Base-by-base conservation (phyloP, 1,140 invertebrate genomes). In the Papilio glaucus region DNA sequence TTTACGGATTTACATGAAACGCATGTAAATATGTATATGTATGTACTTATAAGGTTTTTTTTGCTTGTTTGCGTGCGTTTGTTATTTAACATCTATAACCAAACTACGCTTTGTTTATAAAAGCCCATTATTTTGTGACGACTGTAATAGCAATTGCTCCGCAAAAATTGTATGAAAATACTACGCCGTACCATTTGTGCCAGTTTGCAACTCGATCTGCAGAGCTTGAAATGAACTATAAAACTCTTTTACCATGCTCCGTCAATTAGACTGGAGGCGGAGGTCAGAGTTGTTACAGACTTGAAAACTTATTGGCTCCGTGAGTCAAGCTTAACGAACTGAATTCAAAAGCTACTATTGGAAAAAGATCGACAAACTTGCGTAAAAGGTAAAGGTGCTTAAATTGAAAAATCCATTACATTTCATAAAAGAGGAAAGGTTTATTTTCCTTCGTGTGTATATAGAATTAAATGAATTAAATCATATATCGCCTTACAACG, bases 321-420 rank as follows among this genome's bases (percentile, higher is more conserved):
- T 57, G 49, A 57, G 49, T 57, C 49, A 57, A 57, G 10, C 49
- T 57, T 57, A 57, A 57, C 24, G 49, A 57, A 57, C 49, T 13
- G 21, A 26, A 57, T 57, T 24, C 49, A 57, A 57, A 57, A 57
- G 49, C 18, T 24, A 57, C 49, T 18, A 57, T 24, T 57, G 49
- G 18, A 9, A 49, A 57, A 57, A 26, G 49, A 24, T 26, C 49
- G 24, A 57, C 49, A 57, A 57, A 3, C 21, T 0, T 24, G 29
- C 29, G 12, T 9, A 18, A 49, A 49, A 10, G 45, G 18, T 21
- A 12, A 26, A 24, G 5, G 24, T 57, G 24, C 21, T 57, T 57
- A 13, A 33, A 7, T 49, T 10, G 9, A 9, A 57, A 45, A 57
- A 57, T 57, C 18, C 49, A 24, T 24, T 24, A 24, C 21, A 57